phyloP scores from a whole-genome alignment of 2,797 vertebrate genomes.

The Sebastes vulpes region DNA sequence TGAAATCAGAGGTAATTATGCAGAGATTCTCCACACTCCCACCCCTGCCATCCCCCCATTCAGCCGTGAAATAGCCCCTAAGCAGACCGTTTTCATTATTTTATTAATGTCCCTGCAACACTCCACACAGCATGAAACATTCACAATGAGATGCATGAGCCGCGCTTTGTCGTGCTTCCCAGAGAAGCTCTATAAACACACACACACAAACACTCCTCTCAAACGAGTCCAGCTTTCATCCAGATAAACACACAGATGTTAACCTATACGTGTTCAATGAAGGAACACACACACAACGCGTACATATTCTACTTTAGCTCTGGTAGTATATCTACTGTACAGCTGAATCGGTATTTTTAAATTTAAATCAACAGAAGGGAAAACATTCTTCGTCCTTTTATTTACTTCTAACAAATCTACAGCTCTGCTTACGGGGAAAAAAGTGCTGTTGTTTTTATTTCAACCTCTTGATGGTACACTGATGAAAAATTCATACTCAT shows the following conservation, averaged over 20 bases:
- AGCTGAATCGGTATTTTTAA: constrained; percentile 15
- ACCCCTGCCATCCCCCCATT: neutral
- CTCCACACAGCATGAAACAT: constrained; percentile 16
- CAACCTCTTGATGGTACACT: constrained; percentile 37
- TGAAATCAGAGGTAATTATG: constrained; percentile 45
- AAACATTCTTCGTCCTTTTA: constrained; percentile 11
- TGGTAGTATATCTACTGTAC: neutral
- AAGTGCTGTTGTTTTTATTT: constrained; percentile 49
- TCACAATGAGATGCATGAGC: constrained; percentile 19
- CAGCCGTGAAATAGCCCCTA: constrained; percentile 48
- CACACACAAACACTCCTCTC: neutral
- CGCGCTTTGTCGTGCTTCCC: constrained; percentile 1
- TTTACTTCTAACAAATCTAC: constrained; percentile 38
- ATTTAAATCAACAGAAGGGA: neutral
- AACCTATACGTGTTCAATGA: neutral
- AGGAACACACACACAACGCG: neutral
- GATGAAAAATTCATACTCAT: constrained; percentile 68
- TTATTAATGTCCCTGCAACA: constrained; percentile 33
- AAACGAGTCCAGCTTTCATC: neutral
- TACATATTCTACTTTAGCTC: neutral
- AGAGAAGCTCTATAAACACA: neutral
- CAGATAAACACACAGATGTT: neutral
- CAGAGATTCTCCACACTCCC: constrained; percentile 44
- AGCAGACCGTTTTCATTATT: constrained; percentile 23
- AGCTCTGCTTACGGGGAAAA: neutral